These are phyloP conservation scores for Rhodinocichla rosea DNA, from an alignment of 2,113 vertebrate genomes.

Conservation along the genomic window DNA sequence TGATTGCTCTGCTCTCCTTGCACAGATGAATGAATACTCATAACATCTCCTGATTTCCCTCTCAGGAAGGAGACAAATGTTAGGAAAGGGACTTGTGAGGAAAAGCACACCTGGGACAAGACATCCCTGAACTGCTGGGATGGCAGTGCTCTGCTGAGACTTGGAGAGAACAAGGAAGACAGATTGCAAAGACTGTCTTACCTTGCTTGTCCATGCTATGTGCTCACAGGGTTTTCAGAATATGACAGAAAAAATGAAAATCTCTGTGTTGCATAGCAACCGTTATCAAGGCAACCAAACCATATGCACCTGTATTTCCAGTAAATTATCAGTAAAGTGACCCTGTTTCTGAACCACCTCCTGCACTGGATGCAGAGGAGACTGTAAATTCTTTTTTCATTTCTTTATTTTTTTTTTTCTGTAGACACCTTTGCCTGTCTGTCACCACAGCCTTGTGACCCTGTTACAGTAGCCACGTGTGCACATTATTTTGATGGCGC, in stretches of 20 bases:
- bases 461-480: fast-evolving
- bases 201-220: not conserved
- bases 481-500: not conserved
- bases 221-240: not conserved
- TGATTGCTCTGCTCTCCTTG: not conserved
- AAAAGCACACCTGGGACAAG: not conserved
- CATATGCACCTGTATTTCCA: conserved; percentile 41
- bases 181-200: not conserved
- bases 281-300: conserved; percentile 53
- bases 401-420: not conserved
- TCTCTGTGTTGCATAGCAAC: conserved; percentile 57
- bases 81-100: not conserved
- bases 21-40: not conserved
- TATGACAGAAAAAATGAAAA: conserved; percentile 45
- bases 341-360: conserved; percentile 21
- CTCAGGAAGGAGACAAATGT: not conserved
- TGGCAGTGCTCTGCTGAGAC: not conserved
- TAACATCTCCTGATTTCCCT: not conserved
- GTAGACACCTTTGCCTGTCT: not conserved
- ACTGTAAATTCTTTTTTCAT: not conserved
- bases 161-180: not conserved
- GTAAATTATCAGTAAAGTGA: conserved; percentile 56
- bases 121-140: not conserved
- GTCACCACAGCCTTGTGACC: not conserved
- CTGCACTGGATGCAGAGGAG: not conserved